A percentile compares a stretch with the other conserved stretches of the same genome.
Evolutionary conservation across 1,140 invertebrate genomes (phyloP).

Genomic region (Atta texana): DNA sequence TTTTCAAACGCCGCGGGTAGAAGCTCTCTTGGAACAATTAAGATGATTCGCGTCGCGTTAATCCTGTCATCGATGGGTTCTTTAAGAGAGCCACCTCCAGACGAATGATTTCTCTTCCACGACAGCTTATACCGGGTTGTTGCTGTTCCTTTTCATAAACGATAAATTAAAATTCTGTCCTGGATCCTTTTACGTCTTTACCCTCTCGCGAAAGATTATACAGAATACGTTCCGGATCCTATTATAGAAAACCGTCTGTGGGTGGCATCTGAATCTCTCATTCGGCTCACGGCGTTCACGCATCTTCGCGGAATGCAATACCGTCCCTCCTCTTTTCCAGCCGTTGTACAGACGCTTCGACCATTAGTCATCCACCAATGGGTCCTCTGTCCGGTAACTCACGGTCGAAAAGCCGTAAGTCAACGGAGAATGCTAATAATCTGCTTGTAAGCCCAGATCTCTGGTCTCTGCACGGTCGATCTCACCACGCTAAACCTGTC

Average conservation of each 20-base stretch:
- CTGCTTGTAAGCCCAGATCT: constrained; percentile 70
- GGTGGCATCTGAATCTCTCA: constrained; percentile 60
- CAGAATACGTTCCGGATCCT: neutral
- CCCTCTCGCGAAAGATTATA: neutral
- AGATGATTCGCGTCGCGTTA: neutral
- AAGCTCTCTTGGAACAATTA: constrained; percentile 20
- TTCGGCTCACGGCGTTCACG: constrained; percentile 60
- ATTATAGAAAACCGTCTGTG: constrained; percentile 4
- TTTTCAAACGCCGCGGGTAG: constrained; percentile 39
- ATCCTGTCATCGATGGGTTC: neutral
- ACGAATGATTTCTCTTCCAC: neutral
- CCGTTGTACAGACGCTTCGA: constrained; percentile 46
- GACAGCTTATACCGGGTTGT: no score
- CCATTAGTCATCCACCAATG: constrained; percentile 76
- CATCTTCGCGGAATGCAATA: constrained; percentile 71
- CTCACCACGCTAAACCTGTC: neutral
- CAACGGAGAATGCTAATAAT: constrained; percentile 62
- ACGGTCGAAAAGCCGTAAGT: constrained; percentile 69
- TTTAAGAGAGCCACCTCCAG: neutral
- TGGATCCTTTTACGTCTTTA: neutral
- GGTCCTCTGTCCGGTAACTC: constrained; percentile 71
- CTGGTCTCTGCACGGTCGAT: constrained; percentile 46
- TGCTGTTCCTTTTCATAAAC: neutral
- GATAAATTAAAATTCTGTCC: neutral
- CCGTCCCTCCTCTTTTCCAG: constrained; percentile 32